Evolutionary conservation across 1,140 invertebrate species (phyloP).

Genomic region (Drosophila lacertosa): DNA sequence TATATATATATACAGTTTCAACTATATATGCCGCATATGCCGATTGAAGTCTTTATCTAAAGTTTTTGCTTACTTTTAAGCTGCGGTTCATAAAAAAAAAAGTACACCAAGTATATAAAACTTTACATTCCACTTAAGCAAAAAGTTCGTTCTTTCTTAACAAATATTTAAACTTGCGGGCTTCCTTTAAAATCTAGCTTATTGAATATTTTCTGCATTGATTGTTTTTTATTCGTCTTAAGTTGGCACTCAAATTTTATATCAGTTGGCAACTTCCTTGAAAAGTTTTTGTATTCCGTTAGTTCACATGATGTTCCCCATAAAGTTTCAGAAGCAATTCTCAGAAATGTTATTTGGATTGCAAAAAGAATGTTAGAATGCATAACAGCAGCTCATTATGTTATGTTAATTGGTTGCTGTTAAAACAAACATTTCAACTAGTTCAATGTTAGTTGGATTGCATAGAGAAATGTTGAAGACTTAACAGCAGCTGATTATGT

Average conservation of each 20-base stretch:
- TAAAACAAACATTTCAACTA: no score
- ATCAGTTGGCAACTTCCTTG: neutral
- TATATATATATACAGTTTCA: slow-evolving; percentile 4
- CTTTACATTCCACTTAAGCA: slow-evolving; percentile 11
- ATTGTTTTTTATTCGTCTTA: slow-evolving; percentile 23
- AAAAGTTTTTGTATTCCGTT: neutral
- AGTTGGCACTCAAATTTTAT: slow-evolving; percentile 4
- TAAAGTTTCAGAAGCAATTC: neutral
- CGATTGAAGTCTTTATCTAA: slow-evolving; percentile 34
- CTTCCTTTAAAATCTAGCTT: slow-evolving; percentile 10
- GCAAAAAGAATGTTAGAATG: neutral
- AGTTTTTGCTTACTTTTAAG: slow-evolving; percentile 39
- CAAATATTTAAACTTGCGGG: slow-evolving; percentile 20
- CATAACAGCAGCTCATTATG: no score
- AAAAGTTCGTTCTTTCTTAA: slow-evolving; percentile 8
- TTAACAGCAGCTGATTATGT: no score
- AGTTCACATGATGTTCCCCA: neutral
- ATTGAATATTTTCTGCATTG: slow-evolving; percentile 9
- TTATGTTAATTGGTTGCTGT: no score
- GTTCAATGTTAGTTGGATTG: no score
- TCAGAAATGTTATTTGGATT: neutral
- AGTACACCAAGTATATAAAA: slow-evolving; percentile 15
- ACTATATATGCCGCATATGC: slow-evolving; percentile 15
- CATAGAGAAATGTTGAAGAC: no score
- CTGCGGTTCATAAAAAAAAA: slow-evolving; percentile 33